Base-by-base conservation (phyloP, 2,888 invertebrate species). In the Andrena marginata region DNA sequence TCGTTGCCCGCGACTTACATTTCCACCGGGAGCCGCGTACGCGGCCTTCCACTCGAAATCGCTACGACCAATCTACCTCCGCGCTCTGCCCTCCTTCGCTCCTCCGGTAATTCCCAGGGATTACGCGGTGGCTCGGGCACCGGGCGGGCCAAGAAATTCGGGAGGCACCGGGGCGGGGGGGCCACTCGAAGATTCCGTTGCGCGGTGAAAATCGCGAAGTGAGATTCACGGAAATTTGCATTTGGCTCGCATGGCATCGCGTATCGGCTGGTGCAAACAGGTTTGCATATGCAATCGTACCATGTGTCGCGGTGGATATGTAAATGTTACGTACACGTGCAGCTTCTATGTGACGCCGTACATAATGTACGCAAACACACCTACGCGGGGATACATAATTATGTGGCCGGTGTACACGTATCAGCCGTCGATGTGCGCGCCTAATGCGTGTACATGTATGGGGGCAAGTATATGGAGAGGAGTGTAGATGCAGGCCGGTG, bases 211-310 rank as follows among this genome's bases (percentile, higher is more conserved):
- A 77, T 73, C 72, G 77, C 56, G 65, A 82, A 73, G 73, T 67
- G 78, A 67, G 83, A 77, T 87, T 80, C 68, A 54, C 20, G 80
- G 84, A 86, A 89, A 90, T 90, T 90, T 88, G 86, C 88, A 86
- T 89, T 13, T 67, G 75, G 73, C 74, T 84, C 84, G 82, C 80
- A 76, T 84, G 85, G 86, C 84, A 80, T 80, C 81, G 84, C 81
- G 85, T 84, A 86, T 84, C 77, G 82, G 79, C 80, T 78, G 86
- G 77, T 76, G 83, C 84, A 89, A 84, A 78, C 86, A 89, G 85
- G 84, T 85, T 86, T 89, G 90, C 90, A 90, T 91, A 87, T 89
- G 89, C 88, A 90, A 89, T 87, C 85, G 87, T 83, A 84, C 89
- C 89, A 90, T 88, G 90, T 90, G 91, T 89, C 87, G 89, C 87